Evolutionary conservation across 2,888 invertebrate genomes (phyloP).

Genomic region (Tubulanus polymorphus): DNA sequence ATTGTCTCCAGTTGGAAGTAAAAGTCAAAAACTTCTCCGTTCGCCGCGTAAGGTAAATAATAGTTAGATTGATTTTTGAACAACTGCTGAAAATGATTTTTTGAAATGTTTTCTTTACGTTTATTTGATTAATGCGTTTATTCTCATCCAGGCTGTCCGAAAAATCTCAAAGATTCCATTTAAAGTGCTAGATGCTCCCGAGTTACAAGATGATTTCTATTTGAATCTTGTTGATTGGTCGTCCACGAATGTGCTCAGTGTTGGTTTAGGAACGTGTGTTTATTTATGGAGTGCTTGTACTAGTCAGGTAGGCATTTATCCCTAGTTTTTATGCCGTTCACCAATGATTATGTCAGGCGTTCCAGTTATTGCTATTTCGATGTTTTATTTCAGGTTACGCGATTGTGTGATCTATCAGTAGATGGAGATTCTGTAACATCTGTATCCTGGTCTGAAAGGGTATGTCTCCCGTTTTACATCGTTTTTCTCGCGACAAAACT

Average conservation of each 20-base stretch:
- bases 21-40: slow-evolving; percentile 87
- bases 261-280: slow-evolving; percentile 95
- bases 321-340: not conserved
- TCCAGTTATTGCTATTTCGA: too few relatives aligned
- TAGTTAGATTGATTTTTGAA: too few relatives aligned
- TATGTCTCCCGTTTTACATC: too few relatives aligned
- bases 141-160: slow-evolving; percentile 67
- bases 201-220: slow-evolving; percentile 98
- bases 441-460: slow-evolving; percentile 95
- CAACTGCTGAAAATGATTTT: too few relatives aligned
- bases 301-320: slow-evolving; percentile 81
- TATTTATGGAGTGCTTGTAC: slow-evolving; percentile 99
- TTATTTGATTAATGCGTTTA: too few relatives aligned
- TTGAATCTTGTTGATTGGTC: slow-evolving; percentile 99
- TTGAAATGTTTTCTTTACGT: too few relatives aligned
- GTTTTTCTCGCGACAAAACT: too few relatives aligned
- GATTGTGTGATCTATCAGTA: slow-evolving; percentile 88
- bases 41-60: slow-evolving; percentile 85
- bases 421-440: slow-evolving; percentile 96
- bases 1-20: slow-evolving; percentile 89
- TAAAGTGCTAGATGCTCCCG: slow-evolving; percentile 94
- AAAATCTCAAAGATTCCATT: slow-evolving; percentile 99
- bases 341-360: too few relatives aligned
- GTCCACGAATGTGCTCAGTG: slow-evolving; percentile 95
- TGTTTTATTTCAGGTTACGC: slow-evolving; percentile 62